Evolutionary conservation across 2,797 vertebrate genomes (phyloP).

Genomic region (Mycteria americana): DNA sequence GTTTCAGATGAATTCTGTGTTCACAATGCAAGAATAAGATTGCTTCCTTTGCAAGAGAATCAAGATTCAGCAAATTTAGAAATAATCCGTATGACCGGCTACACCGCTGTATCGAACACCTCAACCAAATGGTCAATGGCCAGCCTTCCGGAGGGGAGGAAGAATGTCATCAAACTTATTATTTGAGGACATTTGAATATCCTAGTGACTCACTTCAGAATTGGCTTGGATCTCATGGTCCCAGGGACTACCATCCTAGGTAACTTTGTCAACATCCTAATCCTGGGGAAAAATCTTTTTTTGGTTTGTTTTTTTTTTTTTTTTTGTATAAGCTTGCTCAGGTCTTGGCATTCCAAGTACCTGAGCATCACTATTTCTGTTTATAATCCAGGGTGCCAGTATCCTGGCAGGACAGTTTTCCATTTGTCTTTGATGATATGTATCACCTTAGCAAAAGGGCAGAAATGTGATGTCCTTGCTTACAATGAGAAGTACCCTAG

Average conservation of each 20-base stretch:
- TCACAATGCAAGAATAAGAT: neutral
- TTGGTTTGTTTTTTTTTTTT: neutral
- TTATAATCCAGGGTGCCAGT: neutral
- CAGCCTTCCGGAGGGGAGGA: neutral
- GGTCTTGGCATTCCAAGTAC: neutral
- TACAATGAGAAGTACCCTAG: neutral
- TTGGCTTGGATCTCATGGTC: neutral
- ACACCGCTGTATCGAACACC: accelerated
- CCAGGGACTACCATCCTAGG: neutral
- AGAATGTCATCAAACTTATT: neutral
- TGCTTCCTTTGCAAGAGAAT: neutral
- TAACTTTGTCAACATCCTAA: neutral
- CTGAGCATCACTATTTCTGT: neutral
- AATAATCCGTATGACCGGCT: neutral
- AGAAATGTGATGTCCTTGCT: neutral
- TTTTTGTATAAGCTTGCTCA: neutral
- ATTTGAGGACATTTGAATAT: neutral
- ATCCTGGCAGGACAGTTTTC: neutral
- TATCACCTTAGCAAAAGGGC: neutral
- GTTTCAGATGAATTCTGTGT: neutral
- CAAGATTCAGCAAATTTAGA: neutral
- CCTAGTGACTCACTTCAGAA: neutral
- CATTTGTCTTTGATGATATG: neutral
- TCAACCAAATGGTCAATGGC: neutral
- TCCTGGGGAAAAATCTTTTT: neutral